phyloP scores from a whole-genome alignment of 1,140 invertebrate species.

The Ceratina australensis region DNA sequence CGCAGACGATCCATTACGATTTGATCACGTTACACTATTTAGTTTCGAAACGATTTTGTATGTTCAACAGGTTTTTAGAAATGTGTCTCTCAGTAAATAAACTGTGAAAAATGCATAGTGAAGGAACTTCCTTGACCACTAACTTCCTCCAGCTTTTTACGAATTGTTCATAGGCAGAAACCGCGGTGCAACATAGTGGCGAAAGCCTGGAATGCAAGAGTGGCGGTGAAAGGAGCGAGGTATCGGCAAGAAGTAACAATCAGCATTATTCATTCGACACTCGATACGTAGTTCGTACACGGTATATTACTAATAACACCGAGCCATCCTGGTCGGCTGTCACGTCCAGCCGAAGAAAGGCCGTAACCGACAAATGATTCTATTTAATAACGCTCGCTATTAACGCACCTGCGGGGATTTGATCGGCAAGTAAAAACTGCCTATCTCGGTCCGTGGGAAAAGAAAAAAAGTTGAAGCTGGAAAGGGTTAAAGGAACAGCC shows the following conservation, averaged over 20 bases:
- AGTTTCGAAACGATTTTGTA: too few relatives aligned
- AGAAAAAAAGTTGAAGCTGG: not conserved
- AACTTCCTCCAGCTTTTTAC: too few relatives aligned
- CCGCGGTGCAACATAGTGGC: not conserved
- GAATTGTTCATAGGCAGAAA: too few relatives aligned
- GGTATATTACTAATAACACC: constrained; percentile 20
- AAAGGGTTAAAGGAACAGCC: not conserved
- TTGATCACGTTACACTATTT: too few relatives aligned
- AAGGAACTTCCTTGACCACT: too few relatives aligned
- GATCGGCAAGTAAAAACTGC: constrained; percentile 1
- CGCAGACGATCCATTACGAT: not conserved
- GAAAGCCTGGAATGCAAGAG: constrained; percentile 18
- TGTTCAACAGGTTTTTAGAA: too few relatives aligned
- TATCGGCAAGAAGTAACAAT: constrained; percentile 20
- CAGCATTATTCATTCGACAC: constrained; percentile 14
- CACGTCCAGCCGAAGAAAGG: not conserved
- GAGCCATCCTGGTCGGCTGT: not conserved
- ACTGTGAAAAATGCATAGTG: too few relatives aligned
- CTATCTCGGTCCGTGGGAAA: too few relatives aligned
- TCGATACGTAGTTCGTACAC: constrained; percentile 31
- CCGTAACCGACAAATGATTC: constrained; percentile 30
- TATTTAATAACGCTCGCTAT: constrained; percentile 34
- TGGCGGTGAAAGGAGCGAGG: constrained; percentile 48
- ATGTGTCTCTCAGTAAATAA: too few relatives aligned
- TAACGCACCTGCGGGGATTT: constrained; percentile 17